These are phyloP conservation scores for Tamandua tetradactyla DNA, from an alignment of 2,797 vertebrate species.

Conservation along the genomic window DNA sequence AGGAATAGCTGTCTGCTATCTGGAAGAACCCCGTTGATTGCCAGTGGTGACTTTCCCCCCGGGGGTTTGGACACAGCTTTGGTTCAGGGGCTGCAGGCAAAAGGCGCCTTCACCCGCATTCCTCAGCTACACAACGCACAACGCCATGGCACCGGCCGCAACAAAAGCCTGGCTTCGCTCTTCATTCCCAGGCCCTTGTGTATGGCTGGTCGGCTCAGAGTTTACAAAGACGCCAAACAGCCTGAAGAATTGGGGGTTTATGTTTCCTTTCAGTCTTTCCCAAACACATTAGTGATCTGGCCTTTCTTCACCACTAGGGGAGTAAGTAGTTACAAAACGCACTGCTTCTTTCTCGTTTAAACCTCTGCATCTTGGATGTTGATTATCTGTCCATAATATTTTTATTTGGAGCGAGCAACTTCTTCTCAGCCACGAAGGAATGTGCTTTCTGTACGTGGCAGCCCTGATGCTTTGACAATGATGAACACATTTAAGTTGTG, in stretches of 20 bases:
- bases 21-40: constrained; percentile 57
- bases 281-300: constrained; percentile 85
- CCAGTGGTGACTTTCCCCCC: constrained; percentile 77
- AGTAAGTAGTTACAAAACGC: constrained; percentile 81
- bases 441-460: constrained; percentile 68
- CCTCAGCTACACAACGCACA: constrained; percentile 80
- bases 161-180: constrained; percentile 84
- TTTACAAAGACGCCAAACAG: constrained; percentile 87
- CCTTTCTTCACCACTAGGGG: constrained; percentile 79
- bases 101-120: constrained; percentile 83
- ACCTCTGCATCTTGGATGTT: constrained; percentile 63
- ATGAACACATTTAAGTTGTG: constrained; percentile 83
- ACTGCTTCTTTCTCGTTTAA: constrained; percentile 19
- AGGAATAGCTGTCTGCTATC: constrained; percentile 45
- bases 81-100: constrained; percentile 79
- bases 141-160: constrained; percentile 83
- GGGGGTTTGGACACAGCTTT: constrained; percentile 73
- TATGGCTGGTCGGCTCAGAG: constrained; percentile 81
- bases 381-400: constrained; percentile 80
- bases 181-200: constrained; percentile 87
- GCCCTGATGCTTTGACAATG: constrained; percentile 79
- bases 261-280: constrained; percentile 87
- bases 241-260: constrained; percentile 87
- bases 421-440: constrained; percentile 55
- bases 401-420: constrained; percentile 69